Evolutionary conservation across 2,888 invertebrate species (phyloP).

Genomic region (Ennomos fuscantarius): DNA sequence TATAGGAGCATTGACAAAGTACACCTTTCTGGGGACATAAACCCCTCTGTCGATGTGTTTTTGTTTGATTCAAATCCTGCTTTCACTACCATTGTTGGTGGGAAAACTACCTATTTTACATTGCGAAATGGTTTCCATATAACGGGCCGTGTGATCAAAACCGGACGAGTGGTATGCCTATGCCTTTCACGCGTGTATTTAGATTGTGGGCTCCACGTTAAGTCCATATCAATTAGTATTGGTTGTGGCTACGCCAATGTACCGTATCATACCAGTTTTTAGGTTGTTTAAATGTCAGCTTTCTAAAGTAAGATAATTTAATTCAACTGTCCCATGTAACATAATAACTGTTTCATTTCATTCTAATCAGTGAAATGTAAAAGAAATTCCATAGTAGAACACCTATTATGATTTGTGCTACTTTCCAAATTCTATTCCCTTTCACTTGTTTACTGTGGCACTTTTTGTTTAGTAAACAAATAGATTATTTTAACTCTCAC

Average conservation of each 20-base stretch:
- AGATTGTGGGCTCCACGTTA: conserved; percentile 26
- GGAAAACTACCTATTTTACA: conserved; percentile 33
- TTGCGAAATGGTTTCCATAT: conserved; percentile 35
- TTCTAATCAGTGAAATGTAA: no score
- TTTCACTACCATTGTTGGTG: conserved; percentile 35
- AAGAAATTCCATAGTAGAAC: no score
- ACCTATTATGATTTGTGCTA: no score
- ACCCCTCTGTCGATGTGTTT: neutral
- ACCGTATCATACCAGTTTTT: conserved; percentile 5
- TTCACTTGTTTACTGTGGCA: no score
- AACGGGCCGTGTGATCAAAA: conserved; percentile 1
- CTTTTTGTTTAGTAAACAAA: no score
- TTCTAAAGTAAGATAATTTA: conserved; percentile 3
- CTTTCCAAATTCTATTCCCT: no score
- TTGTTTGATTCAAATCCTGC: conserved; percentile 16
- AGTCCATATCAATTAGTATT: conserved; percentile 29
- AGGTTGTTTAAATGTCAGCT: conserved; percentile 19
- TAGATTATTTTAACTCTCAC: no score
- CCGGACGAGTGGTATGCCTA: conserved; percentile 11
- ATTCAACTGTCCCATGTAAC: no score
- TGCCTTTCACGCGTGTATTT: conserved; percentile 37
- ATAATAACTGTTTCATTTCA: no score
- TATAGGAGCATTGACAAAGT: conserved; percentile 1
- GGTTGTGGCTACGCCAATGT: conserved; percentile 2
- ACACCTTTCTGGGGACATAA: neutral